Evolutionary conservation across 2,888 invertebrate genomes (phyloP).

Genomic region (Ectemnius cavifrons): DNA sequence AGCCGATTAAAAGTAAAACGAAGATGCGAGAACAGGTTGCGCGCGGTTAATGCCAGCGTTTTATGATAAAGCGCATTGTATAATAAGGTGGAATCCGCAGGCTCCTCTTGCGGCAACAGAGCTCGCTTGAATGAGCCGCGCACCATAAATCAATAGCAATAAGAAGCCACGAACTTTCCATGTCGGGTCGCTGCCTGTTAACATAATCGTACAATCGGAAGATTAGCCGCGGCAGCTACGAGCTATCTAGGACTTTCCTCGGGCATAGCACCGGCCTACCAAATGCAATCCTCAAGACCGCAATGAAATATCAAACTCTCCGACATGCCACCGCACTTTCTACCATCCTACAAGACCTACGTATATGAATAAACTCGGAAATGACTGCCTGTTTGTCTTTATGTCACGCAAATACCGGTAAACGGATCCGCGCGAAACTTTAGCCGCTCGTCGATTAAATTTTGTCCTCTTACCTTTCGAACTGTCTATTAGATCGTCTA

Average conservation of each 20-base stretch:
- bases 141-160: constrained; percentile 42
- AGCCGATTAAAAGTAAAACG: constrained; percentile 23
- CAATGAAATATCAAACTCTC: not conserved
- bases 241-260: constrained; percentile 3
- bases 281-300: not conserved
- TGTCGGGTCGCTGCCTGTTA: constrained; percentile 38
- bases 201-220: constrained; percentile 36
- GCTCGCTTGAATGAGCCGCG: not conserved
- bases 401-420: too few species aligned
- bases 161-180: constrained; percentile 35
- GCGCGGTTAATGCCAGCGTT: constrained; percentile 27
- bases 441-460: too few species aligned
- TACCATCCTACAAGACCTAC: not conserved
- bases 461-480: too few species aligned
- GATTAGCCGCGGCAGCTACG: constrained; percentile 12
- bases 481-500: too few species aligned
- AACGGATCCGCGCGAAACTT: too few species aligned
- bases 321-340: constrained; percentile 6
- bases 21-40: constrained; percentile 38
- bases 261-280: not conserved
- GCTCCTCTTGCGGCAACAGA: constrained; percentile 27
- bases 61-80: constrained; percentile 21
- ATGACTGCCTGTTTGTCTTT: too few species aligned
- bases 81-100: constrained; percentile 18
- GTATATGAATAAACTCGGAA: too few species aligned